These are phyloP conservation scores for Nematolebias whitei DNA, from an alignment of 2,113 vertebrate species.

Conservation along the genomic window DNA sequence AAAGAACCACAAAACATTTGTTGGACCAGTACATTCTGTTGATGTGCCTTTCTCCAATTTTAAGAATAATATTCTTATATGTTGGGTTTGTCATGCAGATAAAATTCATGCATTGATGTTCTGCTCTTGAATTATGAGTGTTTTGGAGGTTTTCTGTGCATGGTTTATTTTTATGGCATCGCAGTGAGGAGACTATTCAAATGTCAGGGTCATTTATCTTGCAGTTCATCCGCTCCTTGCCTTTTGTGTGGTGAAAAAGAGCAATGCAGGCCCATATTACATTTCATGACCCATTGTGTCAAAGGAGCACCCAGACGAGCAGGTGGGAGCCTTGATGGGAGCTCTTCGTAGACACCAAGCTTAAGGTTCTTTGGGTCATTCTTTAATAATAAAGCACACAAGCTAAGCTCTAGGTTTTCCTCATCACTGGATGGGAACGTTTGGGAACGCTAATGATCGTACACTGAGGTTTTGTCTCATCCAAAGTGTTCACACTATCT, in stretches of 20 bases:
- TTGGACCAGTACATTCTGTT: too few relatives aligned
- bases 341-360: conserved; percentile 81
- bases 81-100: too few relatives aligned
- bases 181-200: conserved; percentile 71
- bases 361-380: conserved; percentile 78
- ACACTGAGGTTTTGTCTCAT: conserved; percentile 68
- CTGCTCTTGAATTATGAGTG: conserved; percentile 53
- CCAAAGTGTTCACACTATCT: conserved; percentile 69
- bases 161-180: conserved; percentile 73
- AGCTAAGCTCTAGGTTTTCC: conserved; percentile 76
- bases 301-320: conserved; percentile 80
- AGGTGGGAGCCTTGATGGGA: conserved; percentile 88
- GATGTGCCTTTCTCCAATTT: too few relatives aligned
- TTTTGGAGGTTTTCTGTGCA: conserved; percentile 63
- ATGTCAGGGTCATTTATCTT: conserved; percentile 77
- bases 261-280: conserved; percentile 70
- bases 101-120: conserved; percentile 61
- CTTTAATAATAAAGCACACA: conserved; percentile 82
- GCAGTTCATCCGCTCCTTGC: conserved; percentile 70
- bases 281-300: conserved; percentile 80
- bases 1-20: too few relatives aligned
- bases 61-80: too few relatives aligned
- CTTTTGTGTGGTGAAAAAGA: conserved; percentile 72
- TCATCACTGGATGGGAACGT: conserved; percentile 71
- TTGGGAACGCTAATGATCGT: conserved; percentile 66